Evolutionary conservation across 2,888 invertebrate species (phyloP).

Genomic region (Drosophila falleni): DNA sequence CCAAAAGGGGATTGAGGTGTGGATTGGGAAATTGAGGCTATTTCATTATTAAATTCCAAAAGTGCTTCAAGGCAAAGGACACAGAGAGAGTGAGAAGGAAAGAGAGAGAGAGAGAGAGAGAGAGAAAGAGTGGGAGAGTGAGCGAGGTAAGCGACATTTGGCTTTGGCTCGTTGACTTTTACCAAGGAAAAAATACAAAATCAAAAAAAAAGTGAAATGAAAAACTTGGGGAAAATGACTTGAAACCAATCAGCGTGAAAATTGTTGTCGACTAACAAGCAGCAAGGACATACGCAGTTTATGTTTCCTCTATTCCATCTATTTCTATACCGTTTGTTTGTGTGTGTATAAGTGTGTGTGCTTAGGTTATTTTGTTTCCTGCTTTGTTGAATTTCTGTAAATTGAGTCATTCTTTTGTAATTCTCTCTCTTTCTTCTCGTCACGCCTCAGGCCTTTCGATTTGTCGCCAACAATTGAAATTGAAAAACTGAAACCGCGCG

Average conservation of each 20-base stretch:
- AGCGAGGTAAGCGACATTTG: slow-evolving; percentile 55
- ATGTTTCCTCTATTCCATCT: too few species aligned
- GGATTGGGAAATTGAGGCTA: slow-evolving; percentile 62
- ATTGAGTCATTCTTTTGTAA: slow-evolving; percentile 63
- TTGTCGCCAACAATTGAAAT: slow-evolving; percentile 13
- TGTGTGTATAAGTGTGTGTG: slow-evolving; percentile 18
- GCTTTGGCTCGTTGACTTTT: slow-evolving; percentile 76
- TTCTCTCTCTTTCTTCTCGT: slow-evolving; percentile 5
- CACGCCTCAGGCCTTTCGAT: slow-evolving; percentile 27
- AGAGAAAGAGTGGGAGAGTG: background rate
- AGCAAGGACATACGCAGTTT: slow-evolving; percentile 41
- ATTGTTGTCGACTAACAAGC: slow-evolving; percentile 57
- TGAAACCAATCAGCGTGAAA: slow-evolving; percentile 80
- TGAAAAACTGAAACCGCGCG: slow-evolving; percentile 17
- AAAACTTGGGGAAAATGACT: slow-evolving; percentile 65
- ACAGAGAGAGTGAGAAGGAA: background rate
- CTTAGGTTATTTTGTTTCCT: slow-evolving; percentile 16
- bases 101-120: background rate
- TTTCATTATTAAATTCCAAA: slow-evolving; percentile 80
- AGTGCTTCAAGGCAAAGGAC: slow-evolving; percentile 51
- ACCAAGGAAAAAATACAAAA: slow-evolving; percentile 38
- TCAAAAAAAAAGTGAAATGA: slow-evolving; percentile 34
- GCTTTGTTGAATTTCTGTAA: slow-evolving; percentile 52
- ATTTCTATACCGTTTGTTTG: slow-evolving; percentile 13
- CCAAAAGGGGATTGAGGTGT: background rate